phyloP scores from a whole-genome alignment of 2,888 invertebrate species.

The Protonemura montana region DNA sequence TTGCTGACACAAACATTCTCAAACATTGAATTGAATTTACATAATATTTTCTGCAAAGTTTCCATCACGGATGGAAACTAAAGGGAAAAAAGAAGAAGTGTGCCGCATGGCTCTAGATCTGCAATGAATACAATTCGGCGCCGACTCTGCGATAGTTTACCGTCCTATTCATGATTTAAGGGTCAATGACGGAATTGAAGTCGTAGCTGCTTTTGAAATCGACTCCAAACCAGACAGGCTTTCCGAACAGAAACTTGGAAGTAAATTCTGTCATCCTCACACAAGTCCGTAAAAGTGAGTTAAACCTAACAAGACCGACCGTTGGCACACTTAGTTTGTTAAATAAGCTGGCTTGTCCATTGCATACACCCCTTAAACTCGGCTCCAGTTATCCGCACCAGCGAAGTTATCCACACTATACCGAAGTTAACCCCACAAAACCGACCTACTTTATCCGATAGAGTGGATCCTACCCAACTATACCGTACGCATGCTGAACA shows the following conservation, averaged over 20 bases:
- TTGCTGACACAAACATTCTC: conserved; percentile 7
- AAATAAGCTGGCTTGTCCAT: background rate
- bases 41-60: conserved; percentile 7
- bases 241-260: background rate
- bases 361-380: background rate
- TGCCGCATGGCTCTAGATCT: background rate
- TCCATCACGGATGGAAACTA: background rate
- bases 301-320: background rate
- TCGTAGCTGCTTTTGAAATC: background rate
- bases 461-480: background rate
- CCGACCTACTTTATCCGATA: background rate
- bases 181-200: conserved; percentile 4
- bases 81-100: background rate
- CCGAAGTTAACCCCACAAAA: background rate
- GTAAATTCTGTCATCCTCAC: background rate
- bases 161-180: background rate
- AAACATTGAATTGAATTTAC: background rate
- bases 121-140: background rate
- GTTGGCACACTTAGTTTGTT: background rate
- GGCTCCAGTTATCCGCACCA: background rate
- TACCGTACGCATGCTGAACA: background rate
- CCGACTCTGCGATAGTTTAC: background rate
- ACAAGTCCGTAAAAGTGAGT: conserved; percentile 4
- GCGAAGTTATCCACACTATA: background rate
- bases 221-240: background rate